Evolutionary conservation across 2,113 vertebrate species (phyloP), one percentile per base, ranked within the genome.

Genomic region (Syngnathoides biaculeatus): DNA sequence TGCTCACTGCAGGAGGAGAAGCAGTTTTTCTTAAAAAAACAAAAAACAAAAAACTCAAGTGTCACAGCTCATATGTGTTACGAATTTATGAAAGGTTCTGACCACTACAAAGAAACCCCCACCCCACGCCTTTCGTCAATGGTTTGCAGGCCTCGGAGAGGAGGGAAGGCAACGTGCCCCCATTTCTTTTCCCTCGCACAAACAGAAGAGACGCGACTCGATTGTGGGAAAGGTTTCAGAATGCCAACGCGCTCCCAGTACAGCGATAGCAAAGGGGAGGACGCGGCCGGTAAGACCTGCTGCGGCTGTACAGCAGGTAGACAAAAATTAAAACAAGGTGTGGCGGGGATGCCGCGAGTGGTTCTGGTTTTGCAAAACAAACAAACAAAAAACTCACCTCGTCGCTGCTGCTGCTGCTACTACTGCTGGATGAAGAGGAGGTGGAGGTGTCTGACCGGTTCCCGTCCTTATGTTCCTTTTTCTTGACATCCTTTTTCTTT

Each of bases 341-440:
- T 57, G 67, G 40, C 61, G 17, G 62, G 20, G 20, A n/a, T 67
- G 57, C 22, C 0, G 45, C 71, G 48, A 74, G 42, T 14, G 64
- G 20, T 35, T 40, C 10, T 58, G 22, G 4, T 19, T 47, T 2
- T 24, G 14, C 8, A 61, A 42, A 4, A 27, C 12, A 2, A 53
- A 7, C 26, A 59, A 20, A 26, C 4, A 24, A 22, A 40, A 64
- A 35, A 30, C 47, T 12, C 73, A 88, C 88, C 79, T 81, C 73
- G 45, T 71, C 73, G 35, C 81, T 81, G 71, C 80, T 66, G 19
- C 57, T 59, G 30, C 57, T 58, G 30, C 27, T 56, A n/a, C 80
- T 78, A 17, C 80, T 82, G 0, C 78, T 79, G 22, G 80, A 83
- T 2, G 77, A 84, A 3, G 84, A 87, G 0, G 85, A 89, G 0